Conservation (phyloP, 2,797 vertebrate species). For the Thaleichthys pacificus region DNA sequence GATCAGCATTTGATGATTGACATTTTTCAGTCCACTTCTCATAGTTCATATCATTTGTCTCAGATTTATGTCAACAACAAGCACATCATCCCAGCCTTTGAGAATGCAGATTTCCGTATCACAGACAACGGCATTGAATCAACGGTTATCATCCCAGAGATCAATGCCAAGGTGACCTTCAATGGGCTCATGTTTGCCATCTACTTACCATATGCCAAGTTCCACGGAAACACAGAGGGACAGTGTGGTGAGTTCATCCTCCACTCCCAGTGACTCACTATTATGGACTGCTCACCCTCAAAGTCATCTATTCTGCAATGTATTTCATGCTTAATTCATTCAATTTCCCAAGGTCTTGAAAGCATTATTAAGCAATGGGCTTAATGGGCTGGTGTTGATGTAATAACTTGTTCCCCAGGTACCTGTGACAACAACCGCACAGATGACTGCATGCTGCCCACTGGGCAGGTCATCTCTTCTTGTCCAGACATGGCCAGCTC, state of each 20-base stretch:
- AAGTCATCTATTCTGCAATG: not conserved
- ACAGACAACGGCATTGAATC: constrained; percentile 76
- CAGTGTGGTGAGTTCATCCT: constrained; percentile 80
- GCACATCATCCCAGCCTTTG: constrained; percentile 72
- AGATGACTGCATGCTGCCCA: constrained; percentile 83
- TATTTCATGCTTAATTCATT: not conserved
- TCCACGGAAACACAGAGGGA: constrained; percentile 84
- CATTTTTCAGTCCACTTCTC: constrained; percentile 5
- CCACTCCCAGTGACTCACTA: not conserved
- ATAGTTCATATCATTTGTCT: constrained; percentile 10
- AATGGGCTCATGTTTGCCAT: constrained; percentile 82
- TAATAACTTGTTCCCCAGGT: constrained; percentile 67
- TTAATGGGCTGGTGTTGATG: not conserved
- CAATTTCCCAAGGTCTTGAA: not conserved
- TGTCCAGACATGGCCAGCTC: constrained; percentile 80
- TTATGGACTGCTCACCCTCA: not conserved
- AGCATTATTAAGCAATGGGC: not conserved
- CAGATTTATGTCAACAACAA: constrained; percentile 80
- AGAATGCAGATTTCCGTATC: constrained; percentile 71
- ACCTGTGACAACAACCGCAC: constrained; percentile 80
- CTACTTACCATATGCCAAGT: constrained; percentile 71
- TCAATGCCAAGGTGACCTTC: constrained; percentile 75
- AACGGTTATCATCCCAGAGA: constrained; percentile 75
- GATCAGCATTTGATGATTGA: not conserved
- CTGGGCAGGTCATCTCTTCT: constrained; percentile 61